A percentile compares a stretch with the other conserved stretches of the same genome.
Evolutionary conservation across 2,888 invertebrate species (phyloP).

Genomic region (Agrypnus murinus): DNA sequence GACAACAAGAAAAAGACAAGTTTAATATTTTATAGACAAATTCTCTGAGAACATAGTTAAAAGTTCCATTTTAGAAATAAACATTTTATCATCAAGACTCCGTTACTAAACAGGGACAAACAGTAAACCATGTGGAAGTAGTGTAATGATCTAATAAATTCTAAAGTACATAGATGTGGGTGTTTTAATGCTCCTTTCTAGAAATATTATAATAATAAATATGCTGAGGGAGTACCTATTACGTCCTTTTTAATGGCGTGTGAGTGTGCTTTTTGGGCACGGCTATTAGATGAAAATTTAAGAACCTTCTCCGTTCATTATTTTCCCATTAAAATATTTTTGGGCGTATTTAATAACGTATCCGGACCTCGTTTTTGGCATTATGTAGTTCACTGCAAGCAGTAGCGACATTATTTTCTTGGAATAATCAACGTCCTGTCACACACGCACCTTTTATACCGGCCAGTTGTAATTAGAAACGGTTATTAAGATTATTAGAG

Average conservation of each 20-base stretch:
- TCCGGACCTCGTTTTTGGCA: slow-evolving; percentile 10
- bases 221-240: slow-evolving; percentile 14
- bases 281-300: slow-evolving; percentile 24
- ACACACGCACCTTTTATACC: slow-evolving; percentile 25
- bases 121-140: too few relatives aligned
- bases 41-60: too few relatives aligned
- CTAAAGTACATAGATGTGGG: slow-evolving; percentile 20
- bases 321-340: slow-evolving; percentile 31
- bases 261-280: slow-evolving; percentile 22
- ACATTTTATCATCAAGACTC: too few relatives aligned
- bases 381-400: background rate
- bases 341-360: slow-evolving; percentile 16
- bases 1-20: too few relatives aligned
- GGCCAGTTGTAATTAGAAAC: slow-evolving; percentile 26
- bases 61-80: too few relatives aligned
- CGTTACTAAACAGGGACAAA: too few relatives aligned
- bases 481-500: slow-evolving; percentile 35
- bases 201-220: slow-evolving; percentile 36
- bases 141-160: slow-evolving; percentile 13
- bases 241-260: slow-evolving; percentile 21
- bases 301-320: slow-evolving; percentile 26
- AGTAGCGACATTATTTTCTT: slow-evolving; percentile 26
- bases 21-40: too few relatives aligned
- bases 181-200: slow-evolving; percentile 15
- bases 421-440: slow-evolving; percentile 20